phyloP scores from a whole-genome alignment of 2,797 vertebrate species.

The Eospalax fontanierii region DNA sequence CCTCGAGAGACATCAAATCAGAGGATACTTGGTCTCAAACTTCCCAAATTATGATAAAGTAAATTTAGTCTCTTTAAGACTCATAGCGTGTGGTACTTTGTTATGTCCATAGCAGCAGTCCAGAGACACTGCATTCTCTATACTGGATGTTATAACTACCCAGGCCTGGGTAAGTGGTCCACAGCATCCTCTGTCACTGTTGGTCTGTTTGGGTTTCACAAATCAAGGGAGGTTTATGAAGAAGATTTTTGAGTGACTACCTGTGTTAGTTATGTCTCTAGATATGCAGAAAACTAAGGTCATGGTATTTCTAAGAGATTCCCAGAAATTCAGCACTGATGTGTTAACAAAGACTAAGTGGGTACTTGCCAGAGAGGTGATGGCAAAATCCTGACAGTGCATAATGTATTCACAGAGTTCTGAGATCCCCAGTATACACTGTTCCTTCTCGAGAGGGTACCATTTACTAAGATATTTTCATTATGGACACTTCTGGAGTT shows the following conservation, averaged over 20 bases:
- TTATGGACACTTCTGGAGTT: background rate
- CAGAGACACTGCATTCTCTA: background rate
- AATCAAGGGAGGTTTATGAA: background rate
- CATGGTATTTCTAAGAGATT: background rate
- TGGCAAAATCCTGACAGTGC: rapidly evolving
- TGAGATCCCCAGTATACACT: background rate
- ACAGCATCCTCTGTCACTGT: background rate
- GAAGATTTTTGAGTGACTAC: background rate
- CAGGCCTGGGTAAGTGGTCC: no score
- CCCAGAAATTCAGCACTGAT: no score
- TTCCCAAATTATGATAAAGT: background rate
- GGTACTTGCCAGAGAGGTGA: background rate
- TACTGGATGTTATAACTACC: background rate
- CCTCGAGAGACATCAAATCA: background rate
- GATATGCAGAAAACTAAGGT: background rate
- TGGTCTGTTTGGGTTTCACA: background rate
- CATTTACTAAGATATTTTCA: background rate
- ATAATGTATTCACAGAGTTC: background rate
- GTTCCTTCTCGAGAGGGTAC: background rate
- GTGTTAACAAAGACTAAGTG: background rate
- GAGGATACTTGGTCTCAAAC: background rate
- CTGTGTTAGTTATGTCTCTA: background rate
- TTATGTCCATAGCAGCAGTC: background rate
- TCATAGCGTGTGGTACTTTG: background rate
- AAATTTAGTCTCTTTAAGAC: background rate